Conservation (phyloP, 1,140 invertebrate species). For the Drosophila nebulosa region DNA sequence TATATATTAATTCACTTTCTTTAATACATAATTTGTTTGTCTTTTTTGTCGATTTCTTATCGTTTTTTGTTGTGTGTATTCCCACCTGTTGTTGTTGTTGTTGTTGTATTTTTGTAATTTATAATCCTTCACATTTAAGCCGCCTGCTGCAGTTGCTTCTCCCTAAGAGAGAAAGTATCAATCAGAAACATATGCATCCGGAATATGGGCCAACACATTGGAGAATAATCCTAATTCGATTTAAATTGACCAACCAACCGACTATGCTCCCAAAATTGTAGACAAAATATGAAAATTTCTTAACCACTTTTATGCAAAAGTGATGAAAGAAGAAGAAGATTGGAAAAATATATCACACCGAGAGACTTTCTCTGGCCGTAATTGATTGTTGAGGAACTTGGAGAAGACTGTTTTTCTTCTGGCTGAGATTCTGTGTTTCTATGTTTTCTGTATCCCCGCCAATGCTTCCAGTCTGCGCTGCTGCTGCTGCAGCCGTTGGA, state of each 20-base stretch:
- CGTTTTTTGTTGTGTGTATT: constrained; percentile 14
- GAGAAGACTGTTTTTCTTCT: not conserved
- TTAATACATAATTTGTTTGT: not conserved
- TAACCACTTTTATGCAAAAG: not conserved
- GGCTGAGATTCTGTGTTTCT: constrained; percentile 6
- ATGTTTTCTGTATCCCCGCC: constrained; percentile 46
- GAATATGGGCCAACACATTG: not conserved
- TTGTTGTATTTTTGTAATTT: constrained; percentile 8
- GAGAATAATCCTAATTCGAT: not conserved
- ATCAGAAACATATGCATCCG: not conserved
- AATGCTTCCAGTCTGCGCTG: constrained; percentile 56
- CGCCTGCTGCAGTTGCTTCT: not conserved
- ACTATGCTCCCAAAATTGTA: not conserved
- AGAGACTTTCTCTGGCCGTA: not conserved
- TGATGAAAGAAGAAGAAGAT: not conserved
- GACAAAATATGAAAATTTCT: too few species aligned
- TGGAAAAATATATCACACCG: not conserved
- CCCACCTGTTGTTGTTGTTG: constrained; percentile 66
- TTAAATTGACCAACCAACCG: too few species aligned
- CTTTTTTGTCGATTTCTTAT: not conserved
- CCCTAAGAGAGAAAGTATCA: not conserved
- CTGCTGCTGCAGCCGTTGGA: not conserved
- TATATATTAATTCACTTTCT: constrained; percentile 39
- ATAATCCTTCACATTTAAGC: not conserved
- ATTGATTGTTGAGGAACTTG: constrained; percentile 7